Percentiles rank a stretch among this genome's conserved stretches.
These are phyloP conservation scores for Wasmannia auropunctata DNA, from an alignment of 1,140 invertebrate genomes.

Conservation along the genomic window DNA sequence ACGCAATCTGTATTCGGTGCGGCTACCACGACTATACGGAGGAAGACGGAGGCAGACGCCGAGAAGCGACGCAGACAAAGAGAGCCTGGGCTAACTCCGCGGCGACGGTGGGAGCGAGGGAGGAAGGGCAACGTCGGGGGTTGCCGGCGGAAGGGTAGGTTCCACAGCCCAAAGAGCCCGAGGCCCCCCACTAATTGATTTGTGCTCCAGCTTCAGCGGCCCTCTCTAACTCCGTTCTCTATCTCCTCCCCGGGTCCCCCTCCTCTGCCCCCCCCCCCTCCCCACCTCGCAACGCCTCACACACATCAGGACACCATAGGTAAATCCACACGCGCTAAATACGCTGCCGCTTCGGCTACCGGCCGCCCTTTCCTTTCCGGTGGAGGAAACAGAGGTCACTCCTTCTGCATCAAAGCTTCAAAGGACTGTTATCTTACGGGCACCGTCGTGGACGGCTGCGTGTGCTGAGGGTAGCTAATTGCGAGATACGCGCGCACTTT, in stretches of 20 bases:
- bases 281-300: slow-evolving; percentile 28
- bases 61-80: slow-evolving; percentile 56
- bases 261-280: slow-evolving; percentile 58
- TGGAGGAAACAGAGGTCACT: slow-evolving; percentile 63
- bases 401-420: slow-evolving; percentile 79
- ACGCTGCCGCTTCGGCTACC: slow-evolving; percentile 58
- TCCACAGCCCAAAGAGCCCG: slow-evolving; percentile 70
- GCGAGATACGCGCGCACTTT: slow-evolving; percentile 58
- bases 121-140: slow-evolving; percentile 61
- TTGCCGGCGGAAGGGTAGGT: slow-evolving; percentile 68
- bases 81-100: slow-evolving; percentile 61
- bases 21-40: slow-evolving; percentile 74
- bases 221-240: slow-evolving; percentile 59
- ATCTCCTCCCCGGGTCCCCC: slow-evolving; percentile 3
- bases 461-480: slow-evolving; percentile 63
- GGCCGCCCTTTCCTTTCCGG: slow-evolving; percentile 64
- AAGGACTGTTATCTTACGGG: slow-evolving; percentile 81
- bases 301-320: slow-evolving; percentile 56
- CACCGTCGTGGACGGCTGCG: slow-evolving; percentile 32
- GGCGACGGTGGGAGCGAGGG: slow-evolving; percentile 42
- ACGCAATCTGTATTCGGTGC: slow-evolving; percentile 84
- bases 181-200: slow-evolving; percentile 76
- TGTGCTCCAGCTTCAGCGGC: slow-evolving; percentile 66
- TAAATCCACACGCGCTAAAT: slow-evolving; percentile 63
- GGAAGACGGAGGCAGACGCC: slow-evolving; percentile 38